phyloP scores from a whole-genome alignment of 1,140 invertebrate species.

The Chrysoperla carnea region DNA sequence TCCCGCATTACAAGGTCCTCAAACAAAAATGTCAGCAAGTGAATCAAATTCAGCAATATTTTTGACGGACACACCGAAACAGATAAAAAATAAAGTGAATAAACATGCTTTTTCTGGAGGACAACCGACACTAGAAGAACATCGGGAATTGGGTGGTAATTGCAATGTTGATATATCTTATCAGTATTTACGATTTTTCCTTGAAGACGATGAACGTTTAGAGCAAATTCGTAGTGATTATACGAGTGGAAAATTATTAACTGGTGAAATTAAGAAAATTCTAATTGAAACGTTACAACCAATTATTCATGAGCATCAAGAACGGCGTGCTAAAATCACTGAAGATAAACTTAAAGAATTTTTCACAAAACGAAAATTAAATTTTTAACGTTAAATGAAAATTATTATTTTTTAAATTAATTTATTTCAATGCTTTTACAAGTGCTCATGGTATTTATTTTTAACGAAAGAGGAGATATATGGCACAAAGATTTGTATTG shows the following conservation, averaged over 20 bases:
- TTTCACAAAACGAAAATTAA: constrained; percentile 70
- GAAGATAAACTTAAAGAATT: constrained; percentile 71
- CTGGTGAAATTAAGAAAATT: constrained; percentile 87
- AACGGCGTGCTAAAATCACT: constrained; percentile 59
- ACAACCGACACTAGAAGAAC: constrained; percentile 82
- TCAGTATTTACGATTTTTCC: constrained; percentile 90
- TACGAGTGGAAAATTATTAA: constrained; percentile 74
- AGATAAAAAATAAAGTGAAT: constrained; percentile 96
- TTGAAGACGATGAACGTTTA: constrained; percentile 84
- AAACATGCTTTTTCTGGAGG: constrained; percentile 99
- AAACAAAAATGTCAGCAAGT: constrained; percentile 97
- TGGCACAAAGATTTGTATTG: no score
- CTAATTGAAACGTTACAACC: constrained; percentile 61
- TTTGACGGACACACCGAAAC: constrained; percentile 85
- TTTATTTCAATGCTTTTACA: no score
- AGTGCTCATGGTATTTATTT: no score
- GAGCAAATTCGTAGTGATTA: constrained; percentile 66
- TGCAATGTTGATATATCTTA: constrained; percentile 92
- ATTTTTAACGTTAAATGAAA: constrained; percentile 20
- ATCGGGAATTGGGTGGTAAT: constrained; percentile 78
- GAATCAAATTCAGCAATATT: constrained; percentile 90
- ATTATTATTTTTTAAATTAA: no score
- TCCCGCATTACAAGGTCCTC: constrained; percentile 88
- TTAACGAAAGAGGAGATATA: no score
- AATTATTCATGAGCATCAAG: constrained; percentile 69